These are phyloP conservation scores for Epirrhoe tristata DNA, from an alignment of 2,888 invertebrate genomes.

Conservation along the genomic window DNA sequence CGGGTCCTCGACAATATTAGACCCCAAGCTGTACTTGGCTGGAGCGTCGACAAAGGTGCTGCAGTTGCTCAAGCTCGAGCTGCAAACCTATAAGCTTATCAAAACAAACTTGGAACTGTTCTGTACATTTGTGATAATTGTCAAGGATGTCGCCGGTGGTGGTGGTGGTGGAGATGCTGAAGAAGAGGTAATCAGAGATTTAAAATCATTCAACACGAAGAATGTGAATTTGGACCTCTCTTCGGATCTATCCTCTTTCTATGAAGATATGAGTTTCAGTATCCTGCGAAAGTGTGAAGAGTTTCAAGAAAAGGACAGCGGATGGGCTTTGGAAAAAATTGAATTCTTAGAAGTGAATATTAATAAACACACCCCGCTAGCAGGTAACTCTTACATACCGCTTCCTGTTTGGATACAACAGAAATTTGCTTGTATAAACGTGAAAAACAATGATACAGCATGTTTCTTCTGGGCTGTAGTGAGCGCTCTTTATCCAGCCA, in stretches of 20 bases:
- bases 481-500: no score
- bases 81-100: constrained; percentile 6
- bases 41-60: neutral
- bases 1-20: neutral
- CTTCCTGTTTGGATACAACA: no score
- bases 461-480: no score
- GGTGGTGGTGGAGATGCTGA: neutral
- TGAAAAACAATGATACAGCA: no score
- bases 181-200: constrained; percentile 18
- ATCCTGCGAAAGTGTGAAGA: constrained; percentile 22
- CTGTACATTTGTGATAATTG: constrained; percentile 7
- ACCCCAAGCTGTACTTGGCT: constrained; percentile 1
- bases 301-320: constrained; percentile 23
- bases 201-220: constrained; percentile 32
- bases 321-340: constrained; percentile 29
- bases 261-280: neutral
- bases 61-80: constrained; percentile 1
- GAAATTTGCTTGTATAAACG: no score
- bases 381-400: no score
- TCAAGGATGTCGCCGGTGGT: neutral
- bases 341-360: constrained; percentile 21
- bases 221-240: constrained; percentile 16
- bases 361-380: no score
- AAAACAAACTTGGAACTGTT: constrained; percentile 9
- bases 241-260: neutral